Evolutionary conservation across 2,113 vertebrate genomes (phyloP).

Genomic region (Gorsachius goisagi): DNA sequence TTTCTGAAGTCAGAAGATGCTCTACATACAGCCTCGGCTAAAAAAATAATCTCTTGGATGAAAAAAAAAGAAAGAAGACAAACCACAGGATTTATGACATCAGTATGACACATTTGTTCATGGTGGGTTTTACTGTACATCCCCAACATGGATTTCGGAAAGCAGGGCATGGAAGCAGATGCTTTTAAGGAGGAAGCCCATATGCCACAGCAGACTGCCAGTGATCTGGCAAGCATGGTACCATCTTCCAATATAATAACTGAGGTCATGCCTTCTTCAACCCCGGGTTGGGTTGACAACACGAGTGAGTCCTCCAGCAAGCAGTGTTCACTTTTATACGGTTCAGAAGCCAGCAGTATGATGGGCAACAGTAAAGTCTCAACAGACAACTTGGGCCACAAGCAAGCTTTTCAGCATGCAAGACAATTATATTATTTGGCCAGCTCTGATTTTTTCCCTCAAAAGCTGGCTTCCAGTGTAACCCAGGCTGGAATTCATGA

Average conservation of each 20-base stretch:
- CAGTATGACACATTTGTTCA: neutral
- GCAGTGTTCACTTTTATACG: neutral
- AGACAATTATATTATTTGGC: neutral
- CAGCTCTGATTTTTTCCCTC: neutral
- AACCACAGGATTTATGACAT: neutral
- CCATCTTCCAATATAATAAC: neutral
- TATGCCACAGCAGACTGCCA: neutral
- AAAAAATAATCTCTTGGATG: neutral
- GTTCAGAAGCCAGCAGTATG: neutral
- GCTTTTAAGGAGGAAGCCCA: neutral
- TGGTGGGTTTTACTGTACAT: neutral
- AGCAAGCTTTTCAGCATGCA: neutral
- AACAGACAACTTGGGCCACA: neutral
- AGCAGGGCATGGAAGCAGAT: neutral
- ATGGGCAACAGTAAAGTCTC: neutral
- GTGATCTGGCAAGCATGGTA: neutral
- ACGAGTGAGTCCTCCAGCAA: neutral
- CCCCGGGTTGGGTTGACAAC: neutral
- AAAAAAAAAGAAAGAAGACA: neutral
- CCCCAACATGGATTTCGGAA: neutral
- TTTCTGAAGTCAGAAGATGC: neutral
- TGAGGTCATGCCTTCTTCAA: neutral
- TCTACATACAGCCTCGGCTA: neutral
- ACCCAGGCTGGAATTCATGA: neutral
- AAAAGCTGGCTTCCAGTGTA: neutral